Evolutionary conservation across 2,888 invertebrate genomes (phyloP).

Genomic region (Quadroppia sp.): DNA sequence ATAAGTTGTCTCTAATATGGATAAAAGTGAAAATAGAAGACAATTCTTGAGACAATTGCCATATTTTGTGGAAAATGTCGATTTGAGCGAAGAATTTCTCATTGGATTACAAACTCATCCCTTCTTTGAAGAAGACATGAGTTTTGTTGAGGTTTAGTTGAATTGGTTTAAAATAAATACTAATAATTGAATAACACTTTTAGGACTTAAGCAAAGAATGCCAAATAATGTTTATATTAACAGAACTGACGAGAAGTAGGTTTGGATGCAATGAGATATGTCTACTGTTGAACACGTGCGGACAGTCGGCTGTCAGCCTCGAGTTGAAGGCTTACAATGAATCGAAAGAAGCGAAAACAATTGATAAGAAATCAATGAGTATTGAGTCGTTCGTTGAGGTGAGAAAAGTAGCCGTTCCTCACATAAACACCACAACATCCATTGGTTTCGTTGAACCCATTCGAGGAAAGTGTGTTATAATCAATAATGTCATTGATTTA

Average conservation of each 20-base stretch:
- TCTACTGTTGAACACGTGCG: background rate
- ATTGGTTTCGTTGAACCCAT: background rate
- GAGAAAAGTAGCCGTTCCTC: background rate
- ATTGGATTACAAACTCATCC: background rate
- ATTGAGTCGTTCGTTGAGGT: background rate
- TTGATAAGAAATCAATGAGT: too few species aligned
- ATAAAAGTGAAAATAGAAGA: background rate
- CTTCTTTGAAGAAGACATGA: background rate
- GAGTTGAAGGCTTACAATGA: background rate
- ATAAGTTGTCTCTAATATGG: too few species aligned
- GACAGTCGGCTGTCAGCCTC: background rate
- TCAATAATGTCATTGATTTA: background rate
- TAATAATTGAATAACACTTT: too few species aligned
- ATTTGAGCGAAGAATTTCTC: background rate
- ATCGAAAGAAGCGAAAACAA: background rate
- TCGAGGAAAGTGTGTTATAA: constrained; percentile 16
- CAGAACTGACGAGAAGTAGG: background rate
- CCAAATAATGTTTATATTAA: background rate
- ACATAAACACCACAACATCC: background rate
- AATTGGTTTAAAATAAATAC: background rate
- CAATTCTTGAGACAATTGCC: background rate
- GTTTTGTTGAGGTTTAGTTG: background rate
- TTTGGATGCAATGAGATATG: background rate
- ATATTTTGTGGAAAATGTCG: background rate
- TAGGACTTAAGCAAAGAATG: background rate